These are phyloP conservation scores for Carlito syrichta DNA, from an alignment of 2,113 vertebrate genomes.

Conservation along the genomic window DNA sequence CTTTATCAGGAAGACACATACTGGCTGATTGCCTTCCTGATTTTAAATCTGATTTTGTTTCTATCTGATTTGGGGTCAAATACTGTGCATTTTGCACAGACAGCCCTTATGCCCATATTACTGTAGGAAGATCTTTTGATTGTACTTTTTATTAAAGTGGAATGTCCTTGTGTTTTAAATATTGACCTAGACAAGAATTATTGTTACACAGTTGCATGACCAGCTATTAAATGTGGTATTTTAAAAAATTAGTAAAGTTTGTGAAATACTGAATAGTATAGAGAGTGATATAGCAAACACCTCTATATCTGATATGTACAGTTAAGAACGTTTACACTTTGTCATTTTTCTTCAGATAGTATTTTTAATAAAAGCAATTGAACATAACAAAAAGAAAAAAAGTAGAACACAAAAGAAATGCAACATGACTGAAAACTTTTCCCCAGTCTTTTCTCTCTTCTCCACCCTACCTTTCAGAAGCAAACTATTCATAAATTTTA, in stretches of 20 bases:
- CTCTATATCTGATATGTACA: background rate
- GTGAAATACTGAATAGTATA: background rate
- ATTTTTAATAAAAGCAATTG: background rate
- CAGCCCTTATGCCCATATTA: background rate
- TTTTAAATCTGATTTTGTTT: slow-evolving; percentile 50
- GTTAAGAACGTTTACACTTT: background rate
- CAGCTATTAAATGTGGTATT: background rate
- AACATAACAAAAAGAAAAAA: background rate
- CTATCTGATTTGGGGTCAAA: slow-evolving; percentile 59
- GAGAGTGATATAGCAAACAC: background rate
- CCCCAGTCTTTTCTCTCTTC: background rate
- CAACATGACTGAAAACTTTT: background rate
- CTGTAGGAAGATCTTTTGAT: background rate
- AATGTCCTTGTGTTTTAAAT: background rate
- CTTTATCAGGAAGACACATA: slow-evolving; percentile 28
- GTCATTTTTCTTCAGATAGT: background rate
- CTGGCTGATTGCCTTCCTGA: slow-evolving; percentile 50
- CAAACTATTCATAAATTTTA: background rate
- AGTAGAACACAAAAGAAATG: background rate
- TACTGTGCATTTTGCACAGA: background rate
- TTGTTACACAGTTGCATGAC: background rate
- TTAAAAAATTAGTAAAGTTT: background rate
- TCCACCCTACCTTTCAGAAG: background rate
- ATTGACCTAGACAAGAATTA: background rate
- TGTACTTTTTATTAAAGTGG: slow-evolving; percentile 29